A percentile compares a stretch with the other conserved stretches of the same genome.
phyloP scores from a whole-genome alignment of 2,888 invertebrate species.

The Hipparchia semele region DNA sequence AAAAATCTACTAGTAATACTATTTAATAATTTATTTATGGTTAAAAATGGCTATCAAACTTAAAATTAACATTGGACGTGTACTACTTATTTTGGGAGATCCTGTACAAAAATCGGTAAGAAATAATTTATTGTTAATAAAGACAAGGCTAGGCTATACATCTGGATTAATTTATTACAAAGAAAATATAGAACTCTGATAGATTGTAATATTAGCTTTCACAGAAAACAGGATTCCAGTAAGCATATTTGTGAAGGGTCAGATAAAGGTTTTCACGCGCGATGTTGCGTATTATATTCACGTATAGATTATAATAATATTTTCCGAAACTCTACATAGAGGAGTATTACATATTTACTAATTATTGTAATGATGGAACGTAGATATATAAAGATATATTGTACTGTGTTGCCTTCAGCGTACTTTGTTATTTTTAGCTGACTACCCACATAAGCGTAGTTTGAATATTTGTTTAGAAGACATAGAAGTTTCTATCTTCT shows the following conservation, averaged over 20 bases:
- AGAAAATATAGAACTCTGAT: neutral
- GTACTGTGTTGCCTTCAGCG: slow-evolving; percentile 65
- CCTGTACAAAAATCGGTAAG: too few species aligned
- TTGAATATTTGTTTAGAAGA: neutral
- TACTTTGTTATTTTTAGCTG: slow-evolving; percentile 47
- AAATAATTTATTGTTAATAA: too few species aligned
- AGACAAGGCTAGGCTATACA: too few species aligned
- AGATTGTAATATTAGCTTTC: slow-evolving; percentile 44
- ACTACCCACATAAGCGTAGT: slow-evolving; percentile 34
- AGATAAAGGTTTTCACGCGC: slow-evolving; percentile 55
- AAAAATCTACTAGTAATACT: too few species aligned
- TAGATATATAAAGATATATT: slow-evolving; percentile 50
- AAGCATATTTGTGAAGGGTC: slow-evolving; percentile 41
- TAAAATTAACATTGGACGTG: too few species aligned
- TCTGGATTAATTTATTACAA: neutral
- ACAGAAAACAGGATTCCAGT: neutral
- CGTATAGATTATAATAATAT: slow-evolving; percentile 74
- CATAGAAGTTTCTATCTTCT: neutral
- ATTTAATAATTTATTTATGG: too few species aligned
- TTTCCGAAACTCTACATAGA: slow-evolving; percentile 80
- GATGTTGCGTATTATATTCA: slow-evolving; percentile 58
- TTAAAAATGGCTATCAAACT: too few species aligned
- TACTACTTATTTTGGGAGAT: too few species aligned
- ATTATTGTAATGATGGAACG: slow-evolving; percentile 56
- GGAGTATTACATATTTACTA: slow-evolving; percentile 72